Evolutionary conservation across 2,113 vertebrate species (phyloP).

Genomic region (Dromas ardeola): DNA sequence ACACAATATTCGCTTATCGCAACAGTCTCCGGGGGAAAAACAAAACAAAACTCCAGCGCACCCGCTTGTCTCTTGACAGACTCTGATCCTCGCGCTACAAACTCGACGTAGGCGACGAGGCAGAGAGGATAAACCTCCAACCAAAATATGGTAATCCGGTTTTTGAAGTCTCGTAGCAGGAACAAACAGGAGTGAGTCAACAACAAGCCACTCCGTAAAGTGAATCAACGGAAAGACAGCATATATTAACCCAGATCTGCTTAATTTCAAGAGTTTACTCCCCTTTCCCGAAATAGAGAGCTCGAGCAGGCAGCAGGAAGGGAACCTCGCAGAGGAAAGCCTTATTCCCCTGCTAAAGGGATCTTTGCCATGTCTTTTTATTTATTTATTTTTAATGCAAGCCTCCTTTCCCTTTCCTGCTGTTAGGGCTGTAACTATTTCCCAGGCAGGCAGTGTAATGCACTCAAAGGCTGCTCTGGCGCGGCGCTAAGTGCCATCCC

Average conservation of each 20-base stretch:
- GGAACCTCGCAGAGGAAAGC: slow-evolving; percentile 30
- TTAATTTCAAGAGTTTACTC: slow-evolving; percentile 24
- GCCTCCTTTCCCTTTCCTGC: slow-evolving; percentile 28
- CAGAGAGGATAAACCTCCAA: slow-evolving; percentile 69
- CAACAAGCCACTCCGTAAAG: slow-evolving; percentile 30
- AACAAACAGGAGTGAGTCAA: slow-evolving; percentile 68
- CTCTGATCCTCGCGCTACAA: slow-evolving; percentile 54
- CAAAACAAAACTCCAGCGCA: slow-evolving; percentile 19
- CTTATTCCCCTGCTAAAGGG: slow-evolving; percentile 7
- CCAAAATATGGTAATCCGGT: slow-evolving; percentile 49
- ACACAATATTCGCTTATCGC: slow-evolving; percentile 28
- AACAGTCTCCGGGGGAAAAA: slow-evolving; percentile 24
- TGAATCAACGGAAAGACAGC: not conserved
- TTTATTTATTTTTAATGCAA: slow-evolving; percentile 58
- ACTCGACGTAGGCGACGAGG: slow-evolving; percentile 48
- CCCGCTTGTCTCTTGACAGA: slow-evolving; percentile 43
- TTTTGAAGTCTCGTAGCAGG: slow-evolving; percentile 45
- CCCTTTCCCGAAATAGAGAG: not conserved
- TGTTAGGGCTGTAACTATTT: slow-evolving; percentile 31
- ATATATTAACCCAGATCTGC: slow-evolving; percentile 69
- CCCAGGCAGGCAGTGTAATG: slow-evolving; percentile 33
- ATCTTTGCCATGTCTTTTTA: slow-evolving; percentile 25
- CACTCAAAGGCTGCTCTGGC: not conserved
- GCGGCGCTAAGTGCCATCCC: slow-evolving; percentile 17
- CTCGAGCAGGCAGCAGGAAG: not conserved